Evolutionary conservation across 2,113 vertebrate genomes (phyloP).

Genomic region (Fukomys damarensis): DNA sequence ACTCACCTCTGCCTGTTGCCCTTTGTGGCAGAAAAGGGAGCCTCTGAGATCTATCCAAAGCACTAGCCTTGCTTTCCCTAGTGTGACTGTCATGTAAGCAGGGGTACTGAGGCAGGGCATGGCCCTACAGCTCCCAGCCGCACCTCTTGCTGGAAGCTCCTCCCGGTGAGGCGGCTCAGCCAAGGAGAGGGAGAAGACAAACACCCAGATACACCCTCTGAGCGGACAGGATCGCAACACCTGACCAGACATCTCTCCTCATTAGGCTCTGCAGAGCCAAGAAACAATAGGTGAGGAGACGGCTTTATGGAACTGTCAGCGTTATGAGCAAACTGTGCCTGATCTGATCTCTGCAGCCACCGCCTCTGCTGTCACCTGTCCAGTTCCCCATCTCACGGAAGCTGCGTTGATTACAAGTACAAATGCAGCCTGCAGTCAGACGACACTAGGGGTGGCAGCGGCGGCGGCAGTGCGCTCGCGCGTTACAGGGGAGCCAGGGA

Average conservation of each 20-base stretch:
- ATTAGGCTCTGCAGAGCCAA: neutral
- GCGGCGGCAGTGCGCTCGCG: neutral
- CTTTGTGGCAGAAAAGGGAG: neutral
- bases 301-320: neutral
- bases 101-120: no score
- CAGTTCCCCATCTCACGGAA: neutral
- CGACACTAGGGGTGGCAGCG: neutral
- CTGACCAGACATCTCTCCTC: neutral
- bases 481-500: neutral
- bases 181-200: neutral
- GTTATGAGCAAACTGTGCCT: neutral
- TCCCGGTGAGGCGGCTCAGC: no score
- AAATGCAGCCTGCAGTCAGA: neutral
- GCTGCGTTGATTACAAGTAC: neutral
- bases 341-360: neutral
- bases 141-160: neutral
- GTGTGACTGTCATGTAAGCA: neutral
- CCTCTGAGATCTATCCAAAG: neutral
- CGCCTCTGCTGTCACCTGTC: constrained; percentile 29
- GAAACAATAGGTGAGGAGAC: neutral
- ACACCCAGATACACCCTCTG: neutral
- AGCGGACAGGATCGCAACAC: neutral
- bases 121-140: no score
- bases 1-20: neutral
- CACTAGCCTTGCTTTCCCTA: neutral